A percentile compares a stretch with the other conserved stretches of the same genome.
Conservation (phyloP, 2,113 vertebrate species). For the Labeo catla region DNA sequence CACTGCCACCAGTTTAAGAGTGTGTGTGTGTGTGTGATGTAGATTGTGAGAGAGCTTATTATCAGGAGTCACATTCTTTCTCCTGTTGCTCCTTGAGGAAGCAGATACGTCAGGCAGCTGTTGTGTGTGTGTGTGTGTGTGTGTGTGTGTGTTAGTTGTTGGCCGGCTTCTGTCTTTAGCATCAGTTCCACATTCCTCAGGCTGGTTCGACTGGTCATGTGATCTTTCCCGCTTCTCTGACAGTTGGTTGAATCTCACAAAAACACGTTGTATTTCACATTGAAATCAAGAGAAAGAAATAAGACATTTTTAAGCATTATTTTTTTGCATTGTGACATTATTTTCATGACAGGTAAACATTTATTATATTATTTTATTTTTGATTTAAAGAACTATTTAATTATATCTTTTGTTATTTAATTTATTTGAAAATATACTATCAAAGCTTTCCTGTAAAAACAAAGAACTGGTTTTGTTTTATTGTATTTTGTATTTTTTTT, state of each 20-base stretch:
- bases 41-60: neutral
- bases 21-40: conserved; percentile 1
- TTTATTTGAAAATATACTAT: no score
- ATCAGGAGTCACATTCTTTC: conserved; percentile 20
- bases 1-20: neutral
- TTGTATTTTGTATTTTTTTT: no score
- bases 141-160: neutral
- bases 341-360: neutral
- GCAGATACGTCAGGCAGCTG: conserved; percentile 7
- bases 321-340: neutral
- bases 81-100: conserved; percentile 15
- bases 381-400: no score
- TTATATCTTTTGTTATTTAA: no score
- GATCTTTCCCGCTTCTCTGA: conserved; percentile 13
- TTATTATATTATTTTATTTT: no score
- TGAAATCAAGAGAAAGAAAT: neutral
- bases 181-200: conserved; percentile 16
- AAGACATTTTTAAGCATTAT: neutral
- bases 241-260: neutral
- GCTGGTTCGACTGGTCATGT: neutral
- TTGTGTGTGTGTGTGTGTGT: neutral
- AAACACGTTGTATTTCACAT: neutral
- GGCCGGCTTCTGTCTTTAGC: conserved; percentile 5
- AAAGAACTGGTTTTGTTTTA: no score
- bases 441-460: no score